A percentile compares a stretch with the other conserved stretches of the same genome.
These are phyloP conservation scores for Phrynocephalus forsythii DNA, from an alignment of 2,797 vertebrate species.

Conservation along the genomic window DNA sequence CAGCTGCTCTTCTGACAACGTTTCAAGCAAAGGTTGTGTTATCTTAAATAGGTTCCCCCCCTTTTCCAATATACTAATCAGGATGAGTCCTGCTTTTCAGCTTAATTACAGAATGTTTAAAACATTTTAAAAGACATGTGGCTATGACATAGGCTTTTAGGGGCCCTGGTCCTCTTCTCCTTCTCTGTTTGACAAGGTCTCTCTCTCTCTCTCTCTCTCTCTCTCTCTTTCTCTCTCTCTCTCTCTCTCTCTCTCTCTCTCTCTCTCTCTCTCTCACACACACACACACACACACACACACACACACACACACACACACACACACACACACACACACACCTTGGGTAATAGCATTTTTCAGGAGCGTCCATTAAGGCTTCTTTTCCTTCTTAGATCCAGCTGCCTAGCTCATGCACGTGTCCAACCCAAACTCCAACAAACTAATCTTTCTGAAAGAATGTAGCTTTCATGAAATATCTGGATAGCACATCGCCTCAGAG, in stretches of 20 bases:
- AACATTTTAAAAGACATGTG: background rate
- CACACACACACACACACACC: too few relatives aligned
- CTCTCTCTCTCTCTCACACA: background rate
- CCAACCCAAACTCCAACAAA: background rate
- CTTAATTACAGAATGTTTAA: background rate
- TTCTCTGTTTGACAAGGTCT: background rate
- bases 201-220: background rate
- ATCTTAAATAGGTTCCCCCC: background rate
- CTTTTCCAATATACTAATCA: background rate
- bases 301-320: background rate
- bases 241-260: background rate
- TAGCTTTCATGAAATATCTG: background rate
- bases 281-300: background rate
- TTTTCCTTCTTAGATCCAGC: background rate
- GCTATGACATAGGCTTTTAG: background rate
- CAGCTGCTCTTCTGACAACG: background rate
- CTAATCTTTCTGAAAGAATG: background rate
- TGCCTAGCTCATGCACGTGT: background rate
- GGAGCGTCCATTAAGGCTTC: background rate
- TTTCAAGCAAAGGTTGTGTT: slow-evolving; percentile 13
- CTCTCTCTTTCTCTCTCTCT: background rate
- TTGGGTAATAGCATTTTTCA: background rate
- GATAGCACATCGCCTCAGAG: background rate
- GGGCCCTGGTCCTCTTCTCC: background rate
- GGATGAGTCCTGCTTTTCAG: background rate